phyloP scores from a whole-genome alignment of 2,888 invertebrate species.

The Agrilus mali region DNA sequence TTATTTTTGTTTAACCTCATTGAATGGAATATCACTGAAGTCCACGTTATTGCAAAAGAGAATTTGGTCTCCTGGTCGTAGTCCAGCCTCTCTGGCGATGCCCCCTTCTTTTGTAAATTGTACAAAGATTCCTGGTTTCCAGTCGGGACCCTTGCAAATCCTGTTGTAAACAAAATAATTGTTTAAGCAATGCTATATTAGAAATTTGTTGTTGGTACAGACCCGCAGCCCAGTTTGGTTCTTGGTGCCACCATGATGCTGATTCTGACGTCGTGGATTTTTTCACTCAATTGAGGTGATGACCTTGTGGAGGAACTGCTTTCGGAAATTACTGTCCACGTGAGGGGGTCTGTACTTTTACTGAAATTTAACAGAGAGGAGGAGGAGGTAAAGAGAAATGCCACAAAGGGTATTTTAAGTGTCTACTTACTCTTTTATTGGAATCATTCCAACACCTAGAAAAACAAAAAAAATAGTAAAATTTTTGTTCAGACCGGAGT shows the following conservation, averaged over 20 bases:
- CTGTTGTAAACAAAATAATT: slow-evolving; percentile 29
- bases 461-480: slow-evolving; percentile 28
- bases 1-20: slow-evolving; percentile 45
- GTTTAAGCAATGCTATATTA: background rate
- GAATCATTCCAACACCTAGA: slow-evolving; percentile 88
- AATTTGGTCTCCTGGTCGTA: slow-evolving; percentile 85
- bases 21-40: slow-evolving; percentile 64
- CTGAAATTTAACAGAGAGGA: slow-evolving; percentile 31
- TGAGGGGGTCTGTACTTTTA: slow-evolving; percentile 60
- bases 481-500: background rate
- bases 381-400: slow-evolving; percentile 6
- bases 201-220: slow-evolving; percentile 21
- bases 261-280: slow-evolving; percentile 55
- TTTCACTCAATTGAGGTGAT: slow-evolving; percentile 40
- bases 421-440: slow-evolving; percentile 79
- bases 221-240: slow-evolving; percentile 77
- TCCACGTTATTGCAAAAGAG: slow-evolving; percentile 77
- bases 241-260: slow-evolving; percentile 70
- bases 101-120: slow-evolving; percentile 84
- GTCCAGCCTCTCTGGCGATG: slow-evolving; percentile 75
- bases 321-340: slow-evolving; percentile 70
- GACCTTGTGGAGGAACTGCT: slow-evolving; percentile 37
- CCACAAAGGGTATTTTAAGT: slow-evolving; percentile 4
- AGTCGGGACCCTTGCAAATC: slow-evolving; percentile 74
- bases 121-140: slow-evolving; percentile 79